Conservation (phyloP, 2,113 vertebrate genomes). For the Rhinichthys klamathensis region DNA sequence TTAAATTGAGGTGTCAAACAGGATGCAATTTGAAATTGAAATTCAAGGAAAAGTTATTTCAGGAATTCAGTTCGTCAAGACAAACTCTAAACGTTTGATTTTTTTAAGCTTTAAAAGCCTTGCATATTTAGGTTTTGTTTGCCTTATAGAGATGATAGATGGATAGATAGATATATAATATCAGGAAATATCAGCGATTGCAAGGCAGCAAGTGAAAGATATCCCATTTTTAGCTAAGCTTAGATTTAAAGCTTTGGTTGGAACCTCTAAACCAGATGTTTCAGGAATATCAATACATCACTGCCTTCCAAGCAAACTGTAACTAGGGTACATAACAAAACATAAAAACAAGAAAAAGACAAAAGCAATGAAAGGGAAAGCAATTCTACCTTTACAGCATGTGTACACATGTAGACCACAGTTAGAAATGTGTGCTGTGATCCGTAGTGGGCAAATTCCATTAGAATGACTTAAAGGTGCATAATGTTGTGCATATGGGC, state of each 20-base stretch:
- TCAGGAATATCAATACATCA: slow-evolving; percentile 19
- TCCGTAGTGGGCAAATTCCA: slow-evolving; percentile 60
- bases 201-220: neutral
- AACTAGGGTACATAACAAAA: slow-evolving; percentile 14
- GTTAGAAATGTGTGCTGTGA: slow-evolving; percentile 22
- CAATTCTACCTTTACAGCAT: neutral
- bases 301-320: neutral
- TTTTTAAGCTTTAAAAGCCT: neutral
- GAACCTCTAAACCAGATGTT: neutral
- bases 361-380: slow-evolving; percentile 16
- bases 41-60: neutral
- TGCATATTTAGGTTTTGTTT: neutral
- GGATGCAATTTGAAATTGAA: neutral
- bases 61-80: neutral
- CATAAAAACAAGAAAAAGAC: slow-evolving; percentile 13
- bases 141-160: neutral
- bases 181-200: neutral
- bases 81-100: neutral
- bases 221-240: neutral
- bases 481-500: slow-evolving; percentile 62
- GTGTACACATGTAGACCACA: slow-evolving; percentile 5
- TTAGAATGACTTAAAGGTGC: slow-evolving; percentile 56
- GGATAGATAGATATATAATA: too few species aligned
- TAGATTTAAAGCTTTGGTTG: neutral
- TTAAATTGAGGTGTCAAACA: neutral